A percentile compares a stretch with the other conserved stretches of the same genome.
Evolutionary conservation across 2,113 vertebrate genomes (phyloP).

Genomic region (Arothron firmamentum): DNA sequence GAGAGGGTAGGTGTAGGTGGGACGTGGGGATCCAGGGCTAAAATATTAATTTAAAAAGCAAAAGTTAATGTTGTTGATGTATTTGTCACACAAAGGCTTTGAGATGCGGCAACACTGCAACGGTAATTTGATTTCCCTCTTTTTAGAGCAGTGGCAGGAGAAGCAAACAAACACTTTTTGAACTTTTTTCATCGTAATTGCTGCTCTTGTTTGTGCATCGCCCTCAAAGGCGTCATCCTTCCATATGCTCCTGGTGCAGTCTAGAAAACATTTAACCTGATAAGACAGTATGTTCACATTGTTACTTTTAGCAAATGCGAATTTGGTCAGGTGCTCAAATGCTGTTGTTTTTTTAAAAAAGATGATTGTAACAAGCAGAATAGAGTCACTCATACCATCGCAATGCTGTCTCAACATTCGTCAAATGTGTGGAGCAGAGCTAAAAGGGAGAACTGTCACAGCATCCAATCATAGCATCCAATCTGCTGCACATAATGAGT

Average conservation of each 20-base stretch:
- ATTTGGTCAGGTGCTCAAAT: conserved; percentile 43
- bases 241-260: conserved; percentile 60
- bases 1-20: too few species aligned
- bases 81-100: conserved; percentile 50
- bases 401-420: conserved; percentile 41
- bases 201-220: conserved; percentile 13
- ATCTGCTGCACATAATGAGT: not conserved
- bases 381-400: conserved; percentile 30
- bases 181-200: conserved; percentile 58
- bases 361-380: not conserved
- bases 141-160: conserved; percentile 38
- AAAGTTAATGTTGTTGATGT: conserved; percentile 52
- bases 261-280: conserved; percentile 66
- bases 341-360: conserved; percentile 2
- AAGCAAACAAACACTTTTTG: conserved; percentile 56
- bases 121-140: conserved; percentile 56
- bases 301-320: conserved; percentile 50
- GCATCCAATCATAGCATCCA: too few species aligned
- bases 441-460: too few species aligned
- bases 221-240: conserved; percentile 51
- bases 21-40: not conserved
- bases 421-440: conserved; percentile 5
- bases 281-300: conserved; percentile 49
- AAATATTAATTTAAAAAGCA: conserved; percentile 56
- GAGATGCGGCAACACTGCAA: conserved; percentile 32